phyloP scores from a whole-genome alignment of 1,140 invertebrate genomes.

The Magallana gigas region DNA sequence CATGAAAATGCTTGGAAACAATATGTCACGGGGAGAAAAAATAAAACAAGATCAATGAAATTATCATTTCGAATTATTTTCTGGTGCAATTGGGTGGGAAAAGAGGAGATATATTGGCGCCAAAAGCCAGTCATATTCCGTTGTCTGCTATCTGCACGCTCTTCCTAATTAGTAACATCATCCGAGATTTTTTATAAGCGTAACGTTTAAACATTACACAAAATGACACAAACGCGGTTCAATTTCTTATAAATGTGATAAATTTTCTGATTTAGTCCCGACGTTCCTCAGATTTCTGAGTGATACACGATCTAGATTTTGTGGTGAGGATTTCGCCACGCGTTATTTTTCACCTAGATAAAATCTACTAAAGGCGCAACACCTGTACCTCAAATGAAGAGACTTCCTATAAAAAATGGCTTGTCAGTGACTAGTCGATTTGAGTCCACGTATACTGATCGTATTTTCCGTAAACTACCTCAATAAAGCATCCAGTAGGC shows the following conservation, averaged over 20 bases:
- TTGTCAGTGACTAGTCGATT: conserved; percentile 31
- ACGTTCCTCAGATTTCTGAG: not conserved
- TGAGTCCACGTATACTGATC: not conserved
- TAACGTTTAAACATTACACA: conserved; percentile 7
- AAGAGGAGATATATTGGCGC: not conserved
- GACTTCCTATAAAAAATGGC: conserved; percentile 11
- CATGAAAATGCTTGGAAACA: not conserved
- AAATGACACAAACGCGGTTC: conserved; percentile 30
- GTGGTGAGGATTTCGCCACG: conserved; percentile 1
- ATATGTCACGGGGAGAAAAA: not conserved
- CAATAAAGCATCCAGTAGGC: conserved; percentile 7
- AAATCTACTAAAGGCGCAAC: conserved; percentile 12
- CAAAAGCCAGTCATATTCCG: conserved; percentile 22
- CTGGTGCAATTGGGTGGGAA: not conserved
- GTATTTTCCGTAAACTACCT: conserved; percentile 13
- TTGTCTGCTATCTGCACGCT: not conserved
- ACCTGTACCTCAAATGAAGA: conserved; percentile 15
- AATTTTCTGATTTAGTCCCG: not conserved
- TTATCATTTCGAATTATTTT: conserved; percentile 8
- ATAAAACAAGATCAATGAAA: conserved; percentile 8
- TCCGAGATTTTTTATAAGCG: not conserved
- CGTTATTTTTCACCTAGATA: conserved; percentile 36
- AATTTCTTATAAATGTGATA: conserved; percentile 33
- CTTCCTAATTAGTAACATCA: conserved; percentile 31
- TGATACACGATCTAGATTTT: conserved; percentile 15